phyloP scores from a whole-genome alignment of 2,797 vertebrate species.

The Paratrypauchen microcephalus region DNA sequence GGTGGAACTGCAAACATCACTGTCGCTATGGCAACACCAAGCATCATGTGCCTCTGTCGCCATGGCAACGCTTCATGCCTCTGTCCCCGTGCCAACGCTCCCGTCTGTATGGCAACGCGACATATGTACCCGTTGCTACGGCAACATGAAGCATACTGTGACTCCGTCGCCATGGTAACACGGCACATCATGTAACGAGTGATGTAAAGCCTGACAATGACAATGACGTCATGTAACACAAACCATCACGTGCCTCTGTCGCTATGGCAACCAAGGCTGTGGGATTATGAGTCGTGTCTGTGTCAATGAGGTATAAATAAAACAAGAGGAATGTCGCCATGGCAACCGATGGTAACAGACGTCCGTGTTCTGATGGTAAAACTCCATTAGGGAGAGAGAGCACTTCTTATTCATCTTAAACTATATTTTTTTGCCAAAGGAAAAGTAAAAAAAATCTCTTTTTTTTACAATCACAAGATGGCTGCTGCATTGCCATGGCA shows the following conservation, averaged over 20 bases:
- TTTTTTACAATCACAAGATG: too few relatives aligned
- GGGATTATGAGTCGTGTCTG: neutral
- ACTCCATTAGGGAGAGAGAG: too few relatives aligned
- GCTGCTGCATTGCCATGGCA: too few relatives aligned
- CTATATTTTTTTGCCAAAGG: too few relatives aligned
- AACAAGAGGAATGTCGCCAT: too few relatives aligned
- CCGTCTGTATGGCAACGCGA: too few relatives aligned
- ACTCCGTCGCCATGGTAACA: neutral
- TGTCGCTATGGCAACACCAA: conserved; percentile 16
- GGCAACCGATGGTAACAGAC: too few relatives aligned
- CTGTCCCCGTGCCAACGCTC: neutral
- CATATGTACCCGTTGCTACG: neutral
- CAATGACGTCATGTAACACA: neutral
- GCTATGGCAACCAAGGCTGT: neutral
- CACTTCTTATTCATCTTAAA: too few relatives aligned
- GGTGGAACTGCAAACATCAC: conserved; percentile 58
- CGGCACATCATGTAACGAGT: neutral
- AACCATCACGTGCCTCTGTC: neutral
- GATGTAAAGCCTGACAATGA: neutral
- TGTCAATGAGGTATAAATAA: neutral
- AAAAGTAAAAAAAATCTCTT: too few relatives aligned
- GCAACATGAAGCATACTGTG: neutral
- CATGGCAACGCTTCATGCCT: neutral
- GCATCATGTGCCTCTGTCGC: conserved; percentile 36
- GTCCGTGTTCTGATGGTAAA: too few relatives aligned